Conservation (phyloP, 2,888 invertebrate species). For the Drosophila melanocephala region DNA sequence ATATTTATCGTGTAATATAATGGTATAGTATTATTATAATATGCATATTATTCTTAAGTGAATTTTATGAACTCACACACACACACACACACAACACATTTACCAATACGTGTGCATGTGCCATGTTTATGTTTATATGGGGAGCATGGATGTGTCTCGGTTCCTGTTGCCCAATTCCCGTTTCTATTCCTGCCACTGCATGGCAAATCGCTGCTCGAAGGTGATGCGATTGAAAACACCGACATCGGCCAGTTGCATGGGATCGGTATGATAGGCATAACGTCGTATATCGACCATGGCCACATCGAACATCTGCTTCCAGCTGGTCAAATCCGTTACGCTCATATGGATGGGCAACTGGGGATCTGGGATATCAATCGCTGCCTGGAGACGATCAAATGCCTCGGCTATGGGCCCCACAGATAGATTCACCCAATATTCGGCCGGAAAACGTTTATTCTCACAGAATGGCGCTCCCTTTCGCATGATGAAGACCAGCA, state of each 20-base stretch:
- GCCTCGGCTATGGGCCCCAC: constrained; percentile 81
- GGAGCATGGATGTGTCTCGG: neutral
- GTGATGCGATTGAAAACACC: constrained; percentile 78
- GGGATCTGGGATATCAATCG: constrained; percentile 81
- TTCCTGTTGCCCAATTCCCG: neutral
- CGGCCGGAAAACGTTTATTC: constrained; percentile 82
- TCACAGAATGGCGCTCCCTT: constrained; percentile 82
- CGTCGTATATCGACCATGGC: constrained; percentile 79
- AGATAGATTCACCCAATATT: constrained; percentile 83
- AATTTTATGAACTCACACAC: neutral
- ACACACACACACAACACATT: neutral
- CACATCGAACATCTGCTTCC: constrained; percentile 82
- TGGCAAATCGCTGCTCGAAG: constrained; percentile 75
- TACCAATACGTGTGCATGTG: neutral
- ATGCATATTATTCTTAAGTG: neutral
- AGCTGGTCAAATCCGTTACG: constrained; percentile 79
- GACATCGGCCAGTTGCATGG: constrained; percentile 77
- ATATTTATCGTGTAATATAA: neutral
- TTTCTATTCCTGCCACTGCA: constrained; percentile 79
- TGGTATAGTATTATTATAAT: neutral
- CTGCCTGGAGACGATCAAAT: constrained; percentile 76
- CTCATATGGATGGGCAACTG: constrained; percentile 82
- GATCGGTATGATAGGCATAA: constrained; percentile 78
- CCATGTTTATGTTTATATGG: too few species aligned
- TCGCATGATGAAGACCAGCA: constrained; percentile 81